Base-by-base conservation (phyloP, 2,113 vertebrate species). In the Ptychochromis oligacanthus region DNA sequence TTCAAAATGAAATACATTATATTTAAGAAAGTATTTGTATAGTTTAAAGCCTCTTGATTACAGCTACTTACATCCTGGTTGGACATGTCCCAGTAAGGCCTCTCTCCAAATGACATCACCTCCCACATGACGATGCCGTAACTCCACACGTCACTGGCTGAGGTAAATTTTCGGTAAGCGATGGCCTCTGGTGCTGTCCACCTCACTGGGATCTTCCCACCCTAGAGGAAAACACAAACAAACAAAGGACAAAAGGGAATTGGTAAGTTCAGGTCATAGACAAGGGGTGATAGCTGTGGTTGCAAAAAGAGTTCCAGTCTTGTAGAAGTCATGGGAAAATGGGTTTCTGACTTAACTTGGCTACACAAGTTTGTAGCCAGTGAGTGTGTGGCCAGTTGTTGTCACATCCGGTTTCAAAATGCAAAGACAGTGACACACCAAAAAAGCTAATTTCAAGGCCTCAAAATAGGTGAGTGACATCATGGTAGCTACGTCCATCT, bases 41-140 rank as follows among this genome's bases (percentile, higher is more conserved):
- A 1, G 22, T 49, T 34, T 20, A n/a, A 20, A 20, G 24, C 17
- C 2, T 81, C 40, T 55, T 22, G 3, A 57, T 55, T 52, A 46
- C 1, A 34, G 61, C 57, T 24, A 96, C 96, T 95, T 78, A 96
- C 96, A 79, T 96, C 96, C 91, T 96, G 96, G 90, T 96, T 96
- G 89, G 94, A 95, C 96, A 96, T 96, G 92, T 96, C 95, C 96
- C 96, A 96, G 88, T 96, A 96, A 8, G 96, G 96, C 77, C 96
- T 89, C 88, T 96, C 96, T 59, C 96, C 96, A 43, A 95, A 96
- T 4, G 96, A 96, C 96, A 96, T 96, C 84, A 96, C 96, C 74
- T 96, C 96, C 96, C 95, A 96, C 96, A 96, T 96, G 86, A 96
- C 95, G 2, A 96, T 96, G 84, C 96, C 96, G 10, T 96, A 96